Conservation (phyloP, 2,797 vertebrate genomes). For the Setipinna tenuifilis region DNA sequence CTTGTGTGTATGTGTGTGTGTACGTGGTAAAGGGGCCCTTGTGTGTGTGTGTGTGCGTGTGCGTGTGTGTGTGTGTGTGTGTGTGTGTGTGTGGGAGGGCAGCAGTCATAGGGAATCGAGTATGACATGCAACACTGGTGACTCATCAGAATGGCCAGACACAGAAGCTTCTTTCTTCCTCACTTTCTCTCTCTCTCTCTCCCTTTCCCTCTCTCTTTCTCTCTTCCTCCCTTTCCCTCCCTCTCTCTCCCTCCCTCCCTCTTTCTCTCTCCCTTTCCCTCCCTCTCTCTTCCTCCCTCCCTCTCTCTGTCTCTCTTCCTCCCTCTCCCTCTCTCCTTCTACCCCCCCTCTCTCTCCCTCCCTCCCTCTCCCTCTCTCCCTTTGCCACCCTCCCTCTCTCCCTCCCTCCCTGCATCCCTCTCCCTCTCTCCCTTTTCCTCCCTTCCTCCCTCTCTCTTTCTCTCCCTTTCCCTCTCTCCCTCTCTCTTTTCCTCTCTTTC, state of each 20-base stretch:
- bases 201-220: neutral
- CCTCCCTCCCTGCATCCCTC: too few relatives aligned
- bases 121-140: constrained; percentile 46
- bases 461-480: too few relatives aligned
- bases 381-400: neutral
- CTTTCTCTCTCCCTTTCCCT: neutral
- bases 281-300: too few relatives aligned
- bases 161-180: neutral
- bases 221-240: too few relatives aligned
- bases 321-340: too few relatives aligned
- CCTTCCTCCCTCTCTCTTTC: too few relatives aligned
- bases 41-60: constrained; percentile 10
- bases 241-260: neutral
- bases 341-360: too few relatives aligned
- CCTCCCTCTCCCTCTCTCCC: too few relatives aligned
- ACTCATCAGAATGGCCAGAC: constrained; percentile 45
- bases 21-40: neutral
- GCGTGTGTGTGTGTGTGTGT: constrained; percentile 20
- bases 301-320: too few relatives aligned
- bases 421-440: too few relatives aligned
- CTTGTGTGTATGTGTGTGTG: constrained; percentile 22
- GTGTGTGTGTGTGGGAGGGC: neutral
- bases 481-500: too few relatives aligned
- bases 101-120: constrained; percentile 39
- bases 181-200: neutral